Evolutionary conservation across 2,888 invertebrate species (phyloP).

Genomic region (Eupithecia centaureata): DNA sequence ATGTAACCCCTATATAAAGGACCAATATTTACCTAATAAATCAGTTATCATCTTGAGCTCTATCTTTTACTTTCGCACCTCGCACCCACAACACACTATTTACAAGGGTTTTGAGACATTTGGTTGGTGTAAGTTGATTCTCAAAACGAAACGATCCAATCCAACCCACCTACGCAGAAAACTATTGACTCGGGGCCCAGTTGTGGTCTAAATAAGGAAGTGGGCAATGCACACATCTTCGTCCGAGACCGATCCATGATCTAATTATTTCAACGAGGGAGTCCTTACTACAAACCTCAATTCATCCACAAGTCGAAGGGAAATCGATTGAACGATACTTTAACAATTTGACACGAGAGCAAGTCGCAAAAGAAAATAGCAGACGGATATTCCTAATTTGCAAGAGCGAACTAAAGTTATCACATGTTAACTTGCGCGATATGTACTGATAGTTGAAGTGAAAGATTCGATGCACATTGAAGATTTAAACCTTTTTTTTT

Average conservation of each 20-base stretch:
- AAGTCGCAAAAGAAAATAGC: neutral
- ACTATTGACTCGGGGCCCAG: constrained; percentile 38
- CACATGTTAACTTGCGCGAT: neutral
- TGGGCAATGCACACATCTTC: constrained; percentile 49
- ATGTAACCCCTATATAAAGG: too few relatives aligned
- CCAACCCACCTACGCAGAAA: constrained; percentile 1
- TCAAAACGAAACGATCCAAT: neutral
- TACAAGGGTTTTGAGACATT: neutral
- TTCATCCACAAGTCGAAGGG: neutral
- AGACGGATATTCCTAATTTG: neutral
- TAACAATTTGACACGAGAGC: neutral
- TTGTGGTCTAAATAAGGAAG: constrained; percentile 54
- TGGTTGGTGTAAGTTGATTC: neutral
- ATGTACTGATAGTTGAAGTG: neutral
- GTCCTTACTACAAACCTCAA: constrained; percentile 37
- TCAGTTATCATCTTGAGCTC: too few relatives aligned
- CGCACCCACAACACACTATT: too few relatives aligned
- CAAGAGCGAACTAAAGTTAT: neutral
- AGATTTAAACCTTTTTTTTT: neutral
- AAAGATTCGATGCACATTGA: too few relatives aligned
- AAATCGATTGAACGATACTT: neutral
- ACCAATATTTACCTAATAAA: too few relatives aligned
- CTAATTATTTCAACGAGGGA: constrained; percentile 54
- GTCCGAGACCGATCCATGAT: constrained; percentile 49
- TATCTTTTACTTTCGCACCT: too few relatives aligned